Evolutionary conservation across 1,140 invertebrate species (phyloP).

Genomic region (Camponotus pennsylvanicus): DNA sequence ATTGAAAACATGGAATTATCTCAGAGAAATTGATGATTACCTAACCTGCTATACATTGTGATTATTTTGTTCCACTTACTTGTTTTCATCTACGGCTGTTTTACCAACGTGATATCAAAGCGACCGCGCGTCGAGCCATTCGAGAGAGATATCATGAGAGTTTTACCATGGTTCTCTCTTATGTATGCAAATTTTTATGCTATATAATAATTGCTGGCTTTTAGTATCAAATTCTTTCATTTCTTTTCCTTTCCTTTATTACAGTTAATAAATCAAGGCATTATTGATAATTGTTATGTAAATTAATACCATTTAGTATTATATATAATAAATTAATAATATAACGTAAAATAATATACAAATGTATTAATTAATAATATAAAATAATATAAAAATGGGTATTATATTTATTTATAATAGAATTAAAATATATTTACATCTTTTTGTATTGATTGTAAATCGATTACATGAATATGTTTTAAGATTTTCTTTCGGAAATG

Average conservation of each 20-base stretch:
- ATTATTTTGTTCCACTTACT: neutral
- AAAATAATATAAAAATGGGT: neutral
- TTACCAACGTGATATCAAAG: constrained; percentile 36
- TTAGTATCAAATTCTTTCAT: neutral
- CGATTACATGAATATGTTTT: neutral
- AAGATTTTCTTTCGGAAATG: neutral
- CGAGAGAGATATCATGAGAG: neutral
- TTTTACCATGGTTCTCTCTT: neutral
- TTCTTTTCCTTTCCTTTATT: neutral
- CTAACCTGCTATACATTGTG: constrained; percentile 28
- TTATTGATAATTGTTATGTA: neutral
- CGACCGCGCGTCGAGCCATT: neutral
- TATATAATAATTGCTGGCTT: neutral
- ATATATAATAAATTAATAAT: neutral
- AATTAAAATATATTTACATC: neutral
- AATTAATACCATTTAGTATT: neutral
- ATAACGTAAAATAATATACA: neutral
- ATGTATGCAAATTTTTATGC: neutral
- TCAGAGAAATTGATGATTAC: neutral
- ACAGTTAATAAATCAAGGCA: neutral
- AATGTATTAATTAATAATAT: neutral
- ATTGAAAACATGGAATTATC: neutral
- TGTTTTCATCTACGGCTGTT: constrained; percentile 24
- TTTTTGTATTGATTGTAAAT: neutral
- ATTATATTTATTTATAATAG: neutral